A percentile compares a stretch with the other conserved stretches of the same genome.
phyloP scores from a whole-genome alignment of 2,888 invertebrate species.

The Zele albiditarsus region DNA sequence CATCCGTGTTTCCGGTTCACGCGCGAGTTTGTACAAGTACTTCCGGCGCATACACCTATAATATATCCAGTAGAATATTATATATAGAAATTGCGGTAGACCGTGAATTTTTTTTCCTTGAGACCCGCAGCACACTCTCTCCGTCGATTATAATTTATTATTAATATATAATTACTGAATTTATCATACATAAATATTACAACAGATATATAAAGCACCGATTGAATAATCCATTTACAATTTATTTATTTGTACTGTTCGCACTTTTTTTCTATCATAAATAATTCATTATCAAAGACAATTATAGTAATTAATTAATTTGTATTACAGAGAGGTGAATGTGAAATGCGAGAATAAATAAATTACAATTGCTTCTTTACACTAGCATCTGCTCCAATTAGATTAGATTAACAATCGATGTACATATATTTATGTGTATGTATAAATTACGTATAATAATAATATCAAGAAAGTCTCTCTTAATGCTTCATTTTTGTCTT shows the following conservation, averaged over 20 bases:
- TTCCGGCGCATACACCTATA: constrained; percentile 44
- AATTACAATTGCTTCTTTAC: not conserved
- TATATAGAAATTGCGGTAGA: constrained; percentile 49
- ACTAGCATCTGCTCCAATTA: constrained; percentile 45
- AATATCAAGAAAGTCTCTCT: too few species aligned
- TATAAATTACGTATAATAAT: not conserved
- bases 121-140: not conserved
- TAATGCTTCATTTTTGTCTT: too few species aligned
- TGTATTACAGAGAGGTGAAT: too few species aligned
- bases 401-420: constrained; percentile 52
- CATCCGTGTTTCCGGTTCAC: constrained; percentile 49
- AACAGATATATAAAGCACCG: too few species aligned
- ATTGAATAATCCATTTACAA: too few species aligned
- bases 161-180: not conserved
- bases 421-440: not conserved
- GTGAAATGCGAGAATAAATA: too few species aligned
- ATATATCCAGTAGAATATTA: not conserved
- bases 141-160: not conserved
- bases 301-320: not conserved
- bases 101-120: constrained; percentile 47
- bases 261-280: too few species aligned
- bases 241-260: too few species aligned
- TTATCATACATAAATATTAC: too few species aligned
- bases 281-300: not conserved
- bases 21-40: constrained; percentile 45